These are phyloP conservation scores for Masticophis lateralis DNA, from an alignment of 2,797 vertebrate species.

Conservation along the genomic window DNA sequence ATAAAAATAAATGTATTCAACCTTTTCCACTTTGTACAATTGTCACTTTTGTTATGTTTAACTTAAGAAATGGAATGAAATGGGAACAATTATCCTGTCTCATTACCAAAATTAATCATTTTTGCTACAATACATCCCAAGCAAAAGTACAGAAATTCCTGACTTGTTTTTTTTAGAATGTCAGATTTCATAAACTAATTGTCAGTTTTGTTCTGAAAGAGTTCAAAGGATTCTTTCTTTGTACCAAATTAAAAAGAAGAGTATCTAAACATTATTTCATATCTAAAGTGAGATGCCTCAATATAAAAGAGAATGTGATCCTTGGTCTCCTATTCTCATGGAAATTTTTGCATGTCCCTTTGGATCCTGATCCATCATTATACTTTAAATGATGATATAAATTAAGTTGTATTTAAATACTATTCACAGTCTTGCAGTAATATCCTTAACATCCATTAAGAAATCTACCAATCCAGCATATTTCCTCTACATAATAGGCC, in stretches of 20 bases:
- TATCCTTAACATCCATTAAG: background rate
- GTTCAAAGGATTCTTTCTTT: background rate
- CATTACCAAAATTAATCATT: background rate
- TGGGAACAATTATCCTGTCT: background rate
- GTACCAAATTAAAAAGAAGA: background rate
- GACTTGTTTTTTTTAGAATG: background rate
- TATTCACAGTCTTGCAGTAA: background rate
- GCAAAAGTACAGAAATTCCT: background rate
- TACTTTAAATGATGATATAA: background rate
- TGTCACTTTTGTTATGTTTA: background rate
- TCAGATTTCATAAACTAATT: background rate
- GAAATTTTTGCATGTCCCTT: background rate
- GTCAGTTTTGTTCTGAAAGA: background rate
- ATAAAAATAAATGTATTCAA: background rate
- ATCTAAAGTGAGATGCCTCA: background rate
- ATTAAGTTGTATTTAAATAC: background rate
- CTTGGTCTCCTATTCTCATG: background rate
- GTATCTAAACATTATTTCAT: background rate
- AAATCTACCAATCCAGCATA: background rate
- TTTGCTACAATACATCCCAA: background rate
- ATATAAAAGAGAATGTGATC: background rate
- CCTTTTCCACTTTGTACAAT: background rate
- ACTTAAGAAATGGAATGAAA: background rate
- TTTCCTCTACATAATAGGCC: background rate
- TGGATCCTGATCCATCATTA: background rate